Evolutionary conservation across 1,140 invertebrate genomes (phyloP).

Genomic region (Zaprionus lachaisei): DNA sequence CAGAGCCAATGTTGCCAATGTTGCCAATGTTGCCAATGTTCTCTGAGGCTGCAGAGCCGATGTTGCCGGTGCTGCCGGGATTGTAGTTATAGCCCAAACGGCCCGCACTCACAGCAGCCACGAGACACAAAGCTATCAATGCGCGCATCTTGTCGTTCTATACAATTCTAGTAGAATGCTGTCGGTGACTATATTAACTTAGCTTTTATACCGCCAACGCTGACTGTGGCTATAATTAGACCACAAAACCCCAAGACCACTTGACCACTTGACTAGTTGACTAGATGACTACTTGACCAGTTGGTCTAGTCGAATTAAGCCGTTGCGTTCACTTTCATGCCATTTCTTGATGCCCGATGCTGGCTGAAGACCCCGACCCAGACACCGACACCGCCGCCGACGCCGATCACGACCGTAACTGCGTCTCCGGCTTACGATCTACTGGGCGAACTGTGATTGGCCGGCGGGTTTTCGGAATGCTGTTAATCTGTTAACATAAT

Average conservation of each 20-base stretch:
- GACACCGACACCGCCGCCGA: conserved; percentile 13
- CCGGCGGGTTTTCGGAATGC: conserved; percentile 71
- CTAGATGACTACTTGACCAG: conserved; percentile 47
- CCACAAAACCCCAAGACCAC: conserved; percentile 19
- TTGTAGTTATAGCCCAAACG: conserved; percentile 73
- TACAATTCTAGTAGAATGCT: conserved; percentile 68
- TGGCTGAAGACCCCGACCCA: conserved; percentile 31
- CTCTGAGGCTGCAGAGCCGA: conserved; percentile 27
- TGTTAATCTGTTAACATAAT: conserved; percentile 83
- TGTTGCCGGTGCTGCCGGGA: conserved; percentile 40
- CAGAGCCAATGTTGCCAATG: conserved; percentile 10
- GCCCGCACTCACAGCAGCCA: conserved; percentile 65
- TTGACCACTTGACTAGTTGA: conserved; percentile 45
- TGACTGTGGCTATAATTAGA: conserved; percentile 54
- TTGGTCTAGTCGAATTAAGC: conserved; percentile 70
- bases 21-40: conserved; percentile 13
- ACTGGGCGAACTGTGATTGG: conserved; percentile 43
- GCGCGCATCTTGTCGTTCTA: conserved; percentile 59
- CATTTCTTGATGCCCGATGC: conserved; percentile 36
- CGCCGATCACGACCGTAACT: conserved; percentile 1
- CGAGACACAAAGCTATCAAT: conserved; percentile 67
- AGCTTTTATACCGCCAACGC: conserved; percentile 81
- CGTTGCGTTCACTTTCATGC: conserved; percentile 38
- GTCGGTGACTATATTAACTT: conserved; percentile 59
- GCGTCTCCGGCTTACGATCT: conserved; percentile 30